Conservation (phyloP, 2,888 invertebrate genomes). For the Helobdella robusta region DNA sequence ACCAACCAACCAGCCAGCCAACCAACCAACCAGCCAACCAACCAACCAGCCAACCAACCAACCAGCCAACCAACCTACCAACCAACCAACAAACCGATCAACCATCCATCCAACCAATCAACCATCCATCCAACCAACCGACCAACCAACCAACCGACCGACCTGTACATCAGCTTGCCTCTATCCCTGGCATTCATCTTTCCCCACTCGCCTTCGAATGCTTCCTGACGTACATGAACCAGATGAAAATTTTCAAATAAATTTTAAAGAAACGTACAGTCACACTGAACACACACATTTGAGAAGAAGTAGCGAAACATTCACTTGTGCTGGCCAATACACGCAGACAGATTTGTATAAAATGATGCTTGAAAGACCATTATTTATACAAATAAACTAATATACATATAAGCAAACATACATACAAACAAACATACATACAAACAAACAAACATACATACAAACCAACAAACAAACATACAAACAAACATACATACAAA, state of each 20-base stretch:
- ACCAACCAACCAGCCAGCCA: too few species aligned
- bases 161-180: conserved; percentile 71
- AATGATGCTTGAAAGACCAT: too few species aligned
- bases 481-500: neutral
- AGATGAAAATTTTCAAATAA: conserved; percentile 2
- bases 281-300: neutral
- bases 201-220: conserved; percentile 86
- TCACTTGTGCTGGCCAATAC: too few species aligned
- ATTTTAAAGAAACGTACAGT: neutral
- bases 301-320: neutral
- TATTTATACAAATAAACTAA: neutral
- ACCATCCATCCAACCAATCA: too few species aligned
- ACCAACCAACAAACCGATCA: too few species aligned
- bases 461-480: neutral
- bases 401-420: neutral
- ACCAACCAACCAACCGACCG: too few species aligned
- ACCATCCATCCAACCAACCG: too few species aligned
- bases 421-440: neutral
- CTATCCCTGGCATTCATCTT: conserved; percentile 84
- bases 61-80: too few species aligned
- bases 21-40: too few species aligned
- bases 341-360: too few species aligned
- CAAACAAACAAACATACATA: neutral
- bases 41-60: too few species aligned
- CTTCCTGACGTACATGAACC: conserved; percentile 48